Percentiles rank a stretch among this genome's conserved stretches.
phyloP scores from a whole-genome alignment of 2,888 invertebrate species.

The Mimumesa dahlbomi region DNA sequence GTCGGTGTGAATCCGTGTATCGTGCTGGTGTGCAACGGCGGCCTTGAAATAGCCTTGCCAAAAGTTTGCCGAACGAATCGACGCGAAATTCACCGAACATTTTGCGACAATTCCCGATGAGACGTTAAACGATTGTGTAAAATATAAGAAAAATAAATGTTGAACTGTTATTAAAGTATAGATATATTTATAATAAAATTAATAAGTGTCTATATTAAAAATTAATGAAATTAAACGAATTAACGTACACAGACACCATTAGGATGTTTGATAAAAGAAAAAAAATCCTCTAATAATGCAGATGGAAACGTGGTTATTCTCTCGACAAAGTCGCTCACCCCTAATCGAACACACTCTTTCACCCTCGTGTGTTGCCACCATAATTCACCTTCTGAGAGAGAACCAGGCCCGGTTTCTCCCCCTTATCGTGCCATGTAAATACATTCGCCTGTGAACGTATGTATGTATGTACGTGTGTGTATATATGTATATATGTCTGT shows the following conservation, averaged over 20 bases:
- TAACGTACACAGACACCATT: too few species aligned
- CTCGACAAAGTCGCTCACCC: slow-evolving; percentile 9
- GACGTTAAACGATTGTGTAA: too few species aligned
- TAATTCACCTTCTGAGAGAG: slow-evolving; percentile 21
- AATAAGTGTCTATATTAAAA: too few species aligned
- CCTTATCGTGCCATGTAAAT: slow-evolving; percentile 26
- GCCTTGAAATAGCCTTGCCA: background rate
- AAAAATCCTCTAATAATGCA: too few species aligned
- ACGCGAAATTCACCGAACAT: too few species aligned
- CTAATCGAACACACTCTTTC: slow-evolving; percentile 2
- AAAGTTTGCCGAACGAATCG: too few species aligned
- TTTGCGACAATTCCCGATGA: too few species aligned
- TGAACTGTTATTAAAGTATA: too few species aligned
- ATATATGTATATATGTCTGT: slow-evolving; percentile 6
- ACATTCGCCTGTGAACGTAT: background rate
- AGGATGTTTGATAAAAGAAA: too few species aligned
- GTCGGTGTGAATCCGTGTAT: background rate
- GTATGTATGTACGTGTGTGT: background rate
- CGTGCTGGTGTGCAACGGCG: background rate
- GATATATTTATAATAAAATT: too few species aligned
- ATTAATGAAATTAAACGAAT: too few species aligned
- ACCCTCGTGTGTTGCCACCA: background rate
- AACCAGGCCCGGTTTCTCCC: slow-evolving; percentile 12
- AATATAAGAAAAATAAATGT: too few species aligned
- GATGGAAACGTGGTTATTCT: background rate